Conservation (phyloP, 2,888 invertebrate genomes). For the Gasteruption jaculator region DNA sequence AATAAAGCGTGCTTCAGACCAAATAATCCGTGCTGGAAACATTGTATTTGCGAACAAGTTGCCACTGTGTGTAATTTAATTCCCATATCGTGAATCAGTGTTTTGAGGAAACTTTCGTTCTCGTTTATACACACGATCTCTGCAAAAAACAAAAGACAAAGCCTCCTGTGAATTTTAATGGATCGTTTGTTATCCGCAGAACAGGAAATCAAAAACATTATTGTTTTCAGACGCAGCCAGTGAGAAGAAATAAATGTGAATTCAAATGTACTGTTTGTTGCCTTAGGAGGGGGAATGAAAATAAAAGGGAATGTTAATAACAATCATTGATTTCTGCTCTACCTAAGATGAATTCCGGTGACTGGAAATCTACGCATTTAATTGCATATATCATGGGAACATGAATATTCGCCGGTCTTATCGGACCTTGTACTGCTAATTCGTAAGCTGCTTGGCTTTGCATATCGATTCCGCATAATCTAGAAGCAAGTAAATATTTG, state of each 20-base stretch:
- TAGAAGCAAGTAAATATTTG: slow-evolving; percentile 45
- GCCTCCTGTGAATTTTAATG: neutral
- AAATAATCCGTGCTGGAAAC: slow-evolving; percentile 81
- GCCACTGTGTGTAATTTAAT: slow-evolving; percentile 74
- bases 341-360: slow-evolving; percentile 84
- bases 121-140: slow-evolving; percentile 89
- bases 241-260: no score
- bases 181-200: no score
- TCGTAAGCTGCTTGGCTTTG: slow-evolving; percentile 89
- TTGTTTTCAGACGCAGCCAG: no score
- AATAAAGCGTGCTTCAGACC: slow-evolving; percentile 70
- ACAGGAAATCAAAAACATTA: no score
- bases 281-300: no score
- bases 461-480: slow-evolving; percentile 73
- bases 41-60: slow-evolving; percentile 73
- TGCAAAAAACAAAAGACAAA: slow-evolving; percentile 51
- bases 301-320: slow-evolving; percentile 4
- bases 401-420: slow-evolving; percentile 68
- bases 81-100: slow-evolving; percentile 81
- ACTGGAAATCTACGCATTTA: slow-evolving; percentile 74
- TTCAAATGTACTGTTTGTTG: no score
- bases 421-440: slow-evolving; percentile 74
- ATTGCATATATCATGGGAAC: slow-evolving; percentile 81
- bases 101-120: slow-evolving; percentile 69
- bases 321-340: no score